Percentiles rank a stretch among this genome's conserved stretches.
These are phyloP conservation scores for Australoheros scitulus DNA, from an alignment of 2,113 vertebrate genomes.

Conservation along the genomic window DNA sequence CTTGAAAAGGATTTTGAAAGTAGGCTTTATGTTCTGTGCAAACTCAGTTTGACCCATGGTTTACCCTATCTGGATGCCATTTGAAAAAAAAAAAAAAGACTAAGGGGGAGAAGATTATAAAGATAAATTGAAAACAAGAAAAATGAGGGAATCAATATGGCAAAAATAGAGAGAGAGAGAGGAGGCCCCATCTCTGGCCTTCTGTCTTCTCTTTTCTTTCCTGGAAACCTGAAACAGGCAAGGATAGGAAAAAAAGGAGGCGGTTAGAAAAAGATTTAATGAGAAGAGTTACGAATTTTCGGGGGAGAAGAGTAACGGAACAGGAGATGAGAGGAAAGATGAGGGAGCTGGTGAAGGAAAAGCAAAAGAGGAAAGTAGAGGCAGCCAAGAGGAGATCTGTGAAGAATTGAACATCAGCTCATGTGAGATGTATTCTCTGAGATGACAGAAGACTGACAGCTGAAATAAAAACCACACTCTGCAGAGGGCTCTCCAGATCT, in stretches of 20 bases:
- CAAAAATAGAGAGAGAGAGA: neutral
- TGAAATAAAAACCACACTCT: constrained; percentile 65
- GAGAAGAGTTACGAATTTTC: constrained; percentile 4
- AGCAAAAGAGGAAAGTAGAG: neutral
- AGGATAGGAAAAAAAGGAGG: neutral
- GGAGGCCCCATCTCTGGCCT: neutral
- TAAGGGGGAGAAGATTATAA: neutral
- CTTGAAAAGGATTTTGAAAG: neutral
- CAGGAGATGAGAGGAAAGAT: constrained; percentile 24
- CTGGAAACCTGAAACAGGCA: neutral
- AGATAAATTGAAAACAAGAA: neutral
- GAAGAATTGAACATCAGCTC: constrained; percentile 43
- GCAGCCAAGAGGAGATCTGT: constrained; percentile 33
- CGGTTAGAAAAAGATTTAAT: constrained; percentile 11
- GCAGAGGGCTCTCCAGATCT: constrained; percentile 38
- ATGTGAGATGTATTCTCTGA: constrained; percentile 48
- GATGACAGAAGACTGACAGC: constrained; percentile 61
- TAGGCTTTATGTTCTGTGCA: neutral
- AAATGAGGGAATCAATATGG: neutral
- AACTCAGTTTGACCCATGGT: neutral
- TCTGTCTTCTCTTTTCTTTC: neutral
- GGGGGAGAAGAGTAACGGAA: neutral
- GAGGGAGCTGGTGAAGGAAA: constrained; percentile 23
- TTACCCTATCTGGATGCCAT: neutral
- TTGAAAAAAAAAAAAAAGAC: neutral